Evolutionary conservation across 2,797 vertebrate species (phyloP).

Genomic region (Takifugu ocellatus): DNA sequence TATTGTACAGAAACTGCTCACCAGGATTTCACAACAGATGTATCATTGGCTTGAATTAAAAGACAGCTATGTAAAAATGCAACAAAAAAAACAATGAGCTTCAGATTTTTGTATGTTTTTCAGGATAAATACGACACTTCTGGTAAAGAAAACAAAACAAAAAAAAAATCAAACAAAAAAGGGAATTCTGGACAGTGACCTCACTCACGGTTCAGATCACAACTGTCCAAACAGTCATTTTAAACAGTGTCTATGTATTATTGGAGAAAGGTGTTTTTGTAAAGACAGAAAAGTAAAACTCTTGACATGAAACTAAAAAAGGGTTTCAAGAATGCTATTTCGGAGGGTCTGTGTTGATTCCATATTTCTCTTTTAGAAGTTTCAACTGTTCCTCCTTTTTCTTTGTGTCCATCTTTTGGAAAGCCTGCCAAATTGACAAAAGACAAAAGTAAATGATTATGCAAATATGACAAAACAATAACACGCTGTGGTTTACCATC

Average conservation of each 20-base stretch:
- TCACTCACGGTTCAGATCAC: too few relatives aligned
- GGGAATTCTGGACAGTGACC: background rate
- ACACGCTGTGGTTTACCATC: too few relatives aligned
- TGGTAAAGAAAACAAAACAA: background rate
- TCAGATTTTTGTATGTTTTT: background rate
- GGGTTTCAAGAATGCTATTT: slow-evolving; percentile 72
- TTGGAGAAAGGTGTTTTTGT: slow-evolving; percentile 6
- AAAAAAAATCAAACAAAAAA: background rate
- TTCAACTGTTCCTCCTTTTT: slow-evolving; percentile 99
- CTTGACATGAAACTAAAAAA: background rate
- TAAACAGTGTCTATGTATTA: too few relatives aligned
- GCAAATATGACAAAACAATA: too few relatives aligned
- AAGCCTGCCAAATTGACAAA: slow-evolving; percentile 77
- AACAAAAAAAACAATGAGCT: background rate
- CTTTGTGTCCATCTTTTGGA: slow-evolving; percentile 99
- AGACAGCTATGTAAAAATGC: background rate
- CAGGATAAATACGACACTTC: background rate
- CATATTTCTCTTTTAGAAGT: slow-evolving; percentile 97
- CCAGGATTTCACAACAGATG: background rate
- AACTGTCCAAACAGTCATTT: background rate
- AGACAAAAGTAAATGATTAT: background rate
- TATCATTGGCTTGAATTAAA: slow-evolving; percentile 20
- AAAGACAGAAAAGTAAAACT: slow-evolving; percentile 4
- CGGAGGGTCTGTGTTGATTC: slow-evolving; percentile 97
- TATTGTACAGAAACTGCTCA: slow-evolving; percentile 55